phyloP scores from a whole-genome alignment of 1,140 invertebrate species.

The Stegodyphus mimosarum region DNA sequence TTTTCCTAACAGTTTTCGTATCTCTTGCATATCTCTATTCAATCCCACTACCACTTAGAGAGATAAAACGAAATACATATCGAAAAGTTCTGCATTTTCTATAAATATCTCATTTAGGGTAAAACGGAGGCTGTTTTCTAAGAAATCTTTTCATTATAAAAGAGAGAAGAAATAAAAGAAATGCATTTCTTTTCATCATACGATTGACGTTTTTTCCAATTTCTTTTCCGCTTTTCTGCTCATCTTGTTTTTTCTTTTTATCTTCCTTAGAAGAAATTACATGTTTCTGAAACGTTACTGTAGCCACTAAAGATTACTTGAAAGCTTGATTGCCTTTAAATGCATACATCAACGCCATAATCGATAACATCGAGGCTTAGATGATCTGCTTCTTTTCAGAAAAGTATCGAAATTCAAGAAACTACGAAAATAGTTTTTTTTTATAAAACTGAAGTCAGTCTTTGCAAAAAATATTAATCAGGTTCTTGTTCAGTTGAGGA shows the following conservation, averaged over 20 bases:
- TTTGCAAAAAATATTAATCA: too few relatives aligned
- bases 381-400: neutral
- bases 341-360: slow-evolving; percentile 53
- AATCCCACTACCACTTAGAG: too few relatives aligned
- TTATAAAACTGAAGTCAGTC: neutral
- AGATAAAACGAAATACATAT: neutral
- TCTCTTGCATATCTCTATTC: too few relatives aligned
- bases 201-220: slow-evolving; percentile 52
- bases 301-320: slow-evolving; percentile 54
- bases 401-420: slow-evolving; percentile 29
- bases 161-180: slow-evolving; percentile 1
- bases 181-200: slow-evolving; percentile 38
- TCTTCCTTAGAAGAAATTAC: slow-evolving; percentile 43
- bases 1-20: too few relatives aligned
- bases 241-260: neutral
- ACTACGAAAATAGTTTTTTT: slow-evolving; percentile 38
- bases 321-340: slow-evolving; percentile 51
- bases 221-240: slow-evolving; percentile 16
- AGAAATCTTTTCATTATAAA: slow-evolving; percentile 26
- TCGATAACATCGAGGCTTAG: slow-evolving; percentile 41
- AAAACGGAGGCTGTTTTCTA: neutral
- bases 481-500: too few relatives aligned
- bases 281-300: slow-evolving; percentile 44
- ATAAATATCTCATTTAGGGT: slow-evolving; percentile 6
- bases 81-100: slow-evolving; percentile 6